These are phyloP conservation scores for Diabrotica balteata DNA, from an alignment of 2,888 invertebrate genomes.

Conservation along the genomic window DNA sequence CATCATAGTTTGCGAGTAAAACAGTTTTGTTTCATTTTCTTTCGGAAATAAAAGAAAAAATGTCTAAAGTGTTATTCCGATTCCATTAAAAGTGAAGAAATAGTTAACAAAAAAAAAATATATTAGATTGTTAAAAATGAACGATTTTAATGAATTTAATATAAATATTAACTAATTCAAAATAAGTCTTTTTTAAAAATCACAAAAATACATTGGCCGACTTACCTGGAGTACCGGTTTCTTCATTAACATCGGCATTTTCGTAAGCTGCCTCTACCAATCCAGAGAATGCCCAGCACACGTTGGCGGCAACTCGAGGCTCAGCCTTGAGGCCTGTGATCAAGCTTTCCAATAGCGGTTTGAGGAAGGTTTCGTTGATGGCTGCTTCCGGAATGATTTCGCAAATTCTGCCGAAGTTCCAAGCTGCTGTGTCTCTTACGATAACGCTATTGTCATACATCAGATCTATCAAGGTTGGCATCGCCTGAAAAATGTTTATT, in stretches of 20 bases:
- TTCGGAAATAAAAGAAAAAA: too few relatives aligned
- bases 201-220: too few relatives aligned
- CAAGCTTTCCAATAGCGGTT: constrained; percentile 80
- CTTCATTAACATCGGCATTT: constrained; percentile 73
- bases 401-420: constrained; percentile 94
- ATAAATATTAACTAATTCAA: not conserved
- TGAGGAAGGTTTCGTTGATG: constrained; percentile 84
- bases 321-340: constrained; percentile 90
- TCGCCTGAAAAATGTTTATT: constrained; percentile 64
- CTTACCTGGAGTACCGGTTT: constrained; percentile 54
- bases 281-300: constrained; percentile 99
- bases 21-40: too few relatives aligned
- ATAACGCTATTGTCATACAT: constrained; percentile 95
- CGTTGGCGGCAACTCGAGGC: constrained; percentile 96
- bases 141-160: not conserved
- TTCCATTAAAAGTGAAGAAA: too few relatives aligned
- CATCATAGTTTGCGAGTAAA: too few relatives aligned
- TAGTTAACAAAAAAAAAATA: too few relatives aligned
- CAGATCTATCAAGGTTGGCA: constrained; percentile 92
- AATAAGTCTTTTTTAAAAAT: not conserved
- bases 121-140: too few relatives aligned
- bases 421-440: constrained; percentile 96
- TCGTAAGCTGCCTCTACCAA: constrained; percentile 97
- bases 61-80: too few relatives aligned
- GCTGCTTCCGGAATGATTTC: constrained; percentile 96